Conservation (phyloP, 2,113 vertebrate genomes). For the Chauna torquata region DNA sequence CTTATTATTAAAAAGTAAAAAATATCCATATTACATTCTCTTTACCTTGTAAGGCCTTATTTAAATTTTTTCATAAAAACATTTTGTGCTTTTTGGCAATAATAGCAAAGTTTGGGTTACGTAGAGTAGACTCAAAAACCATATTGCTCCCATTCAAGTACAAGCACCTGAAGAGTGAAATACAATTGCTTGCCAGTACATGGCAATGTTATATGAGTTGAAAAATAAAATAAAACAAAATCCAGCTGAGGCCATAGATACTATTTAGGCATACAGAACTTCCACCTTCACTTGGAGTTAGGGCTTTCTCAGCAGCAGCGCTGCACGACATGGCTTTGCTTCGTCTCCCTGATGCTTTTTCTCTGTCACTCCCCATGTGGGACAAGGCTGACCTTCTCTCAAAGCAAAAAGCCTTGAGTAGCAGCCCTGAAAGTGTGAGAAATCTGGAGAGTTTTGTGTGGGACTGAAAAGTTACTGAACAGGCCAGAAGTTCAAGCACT, state of each 20-base stretch:
- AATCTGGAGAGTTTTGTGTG: background rate
- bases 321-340: background rate
- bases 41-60: background rate
- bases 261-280: background rate
- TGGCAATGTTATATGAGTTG: background rate
- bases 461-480: background rate
- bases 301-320: background rate
- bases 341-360: background rate
- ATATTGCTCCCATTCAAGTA: background rate
- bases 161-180: background rate
- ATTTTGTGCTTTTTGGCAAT: background rate
- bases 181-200: background rate
- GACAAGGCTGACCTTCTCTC: background rate
- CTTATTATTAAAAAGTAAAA: background rate
- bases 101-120: background rate
- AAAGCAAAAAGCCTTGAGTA: constrained; percentile 39
- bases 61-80: background rate
- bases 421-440: background rate
- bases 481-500: background rate
- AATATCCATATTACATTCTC: background rate
- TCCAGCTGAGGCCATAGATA: background rate
- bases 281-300: background rate
- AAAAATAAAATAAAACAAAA: background rate
- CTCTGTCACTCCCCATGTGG: background rate
- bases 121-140: background rate